Evolutionary conservation across 2,888 invertebrate species (phyloP).

Genomic region (Xanthorhoe spadicearia): DNA sequence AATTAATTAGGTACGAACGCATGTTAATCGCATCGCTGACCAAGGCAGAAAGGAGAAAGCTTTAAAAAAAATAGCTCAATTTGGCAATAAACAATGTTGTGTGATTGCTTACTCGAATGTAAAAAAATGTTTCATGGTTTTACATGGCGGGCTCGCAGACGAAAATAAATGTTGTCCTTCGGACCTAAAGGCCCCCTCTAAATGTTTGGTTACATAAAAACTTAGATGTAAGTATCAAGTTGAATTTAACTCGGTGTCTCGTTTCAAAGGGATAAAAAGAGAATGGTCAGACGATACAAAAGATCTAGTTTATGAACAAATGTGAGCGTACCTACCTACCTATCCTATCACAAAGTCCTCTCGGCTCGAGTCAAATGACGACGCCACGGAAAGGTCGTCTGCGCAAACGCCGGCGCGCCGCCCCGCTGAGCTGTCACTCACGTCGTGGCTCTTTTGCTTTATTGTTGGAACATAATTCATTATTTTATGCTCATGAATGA

Average conservation of each 20-base stretch:
- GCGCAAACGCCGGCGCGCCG: conserved; percentile 53
- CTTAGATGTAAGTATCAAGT: conserved; percentile 16
- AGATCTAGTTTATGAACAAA: conserved; percentile 28
- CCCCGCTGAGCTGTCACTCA: conserved; percentile 54
- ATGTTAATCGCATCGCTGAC: too few relatives aligned
- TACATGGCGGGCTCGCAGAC: conserved; percentile 16
- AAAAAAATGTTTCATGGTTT: conserved; percentile 16
- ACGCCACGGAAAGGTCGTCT: conserved; percentile 41
- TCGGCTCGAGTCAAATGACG: conserved; percentile 26
- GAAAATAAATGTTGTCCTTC: conserved; percentile 19
- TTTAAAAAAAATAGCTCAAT: too few relatives aligned
- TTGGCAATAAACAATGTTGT: neutral
- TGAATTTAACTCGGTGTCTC: conserved; percentile 8
- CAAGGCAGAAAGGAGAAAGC: too few relatives aligned
- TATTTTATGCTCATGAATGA: too few relatives aligned
- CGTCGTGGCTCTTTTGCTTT: conserved; percentile 44
- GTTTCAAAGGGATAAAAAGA: conserved; percentile 27
- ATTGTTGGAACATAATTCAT: neutral
- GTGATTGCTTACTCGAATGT: conserved; percentile 12
- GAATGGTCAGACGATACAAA: conserved; percentile 26
- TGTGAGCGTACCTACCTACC: conserved; percentile 5
- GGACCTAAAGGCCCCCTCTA: conserved; percentile 5
- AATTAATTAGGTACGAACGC: too few relatives aligned
- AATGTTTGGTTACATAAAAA: conserved; percentile 7
- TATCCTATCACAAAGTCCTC: conserved; percentile 27